Conservation (phyloP, 2,888 invertebrate genomes). For the Dexiosoma caninum region DNA sequence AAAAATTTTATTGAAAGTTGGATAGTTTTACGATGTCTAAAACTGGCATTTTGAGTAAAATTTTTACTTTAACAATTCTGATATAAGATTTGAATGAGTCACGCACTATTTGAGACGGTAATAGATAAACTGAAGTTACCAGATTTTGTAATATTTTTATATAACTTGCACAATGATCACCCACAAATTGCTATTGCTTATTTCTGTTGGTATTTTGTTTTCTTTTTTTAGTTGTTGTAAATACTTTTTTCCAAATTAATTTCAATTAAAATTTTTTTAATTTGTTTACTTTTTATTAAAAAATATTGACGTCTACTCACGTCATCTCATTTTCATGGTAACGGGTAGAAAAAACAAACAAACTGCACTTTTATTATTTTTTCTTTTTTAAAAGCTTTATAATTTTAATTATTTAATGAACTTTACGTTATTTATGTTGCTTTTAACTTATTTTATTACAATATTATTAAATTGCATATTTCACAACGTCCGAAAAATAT, state of each 20-base stretch:
- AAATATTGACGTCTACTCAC: constrained; percentile 62
- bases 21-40: constrained; percentile 19
- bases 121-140: constrained; percentile 18
- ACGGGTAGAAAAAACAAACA: constrained; percentile 61
- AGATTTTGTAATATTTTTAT: not conserved
- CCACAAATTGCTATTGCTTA: not conserved
- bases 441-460: not conserved
- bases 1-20: not conserved
- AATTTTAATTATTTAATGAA: not conserved
- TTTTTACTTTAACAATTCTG: constrained; percentile 56
- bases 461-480: constrained; percentile 11
- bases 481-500: constrained; percentile 8
- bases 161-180: not conserved
- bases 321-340: constrained; percentile 71
- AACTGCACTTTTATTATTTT: not conserved
- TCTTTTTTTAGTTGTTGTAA: constrained; percentile 17
- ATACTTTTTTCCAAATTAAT: constrained; percentile 64
- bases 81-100: constrained; percentile 57
- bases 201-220: not conserved
- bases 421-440: not conserved
- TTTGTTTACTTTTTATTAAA: constrained; percentile 13
- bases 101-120: constrained; percentile 61
- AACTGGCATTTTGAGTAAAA: constrained; percentile 21
- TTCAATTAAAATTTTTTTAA: too few species aligned
- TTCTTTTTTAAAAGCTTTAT: constrained; percentile 13